These are phyloP conservation scores for Kryptolebias marmoratus DNA, from an alignment of 2,113 vertebrate genomes.

Conservation along the genomic window DNA sequence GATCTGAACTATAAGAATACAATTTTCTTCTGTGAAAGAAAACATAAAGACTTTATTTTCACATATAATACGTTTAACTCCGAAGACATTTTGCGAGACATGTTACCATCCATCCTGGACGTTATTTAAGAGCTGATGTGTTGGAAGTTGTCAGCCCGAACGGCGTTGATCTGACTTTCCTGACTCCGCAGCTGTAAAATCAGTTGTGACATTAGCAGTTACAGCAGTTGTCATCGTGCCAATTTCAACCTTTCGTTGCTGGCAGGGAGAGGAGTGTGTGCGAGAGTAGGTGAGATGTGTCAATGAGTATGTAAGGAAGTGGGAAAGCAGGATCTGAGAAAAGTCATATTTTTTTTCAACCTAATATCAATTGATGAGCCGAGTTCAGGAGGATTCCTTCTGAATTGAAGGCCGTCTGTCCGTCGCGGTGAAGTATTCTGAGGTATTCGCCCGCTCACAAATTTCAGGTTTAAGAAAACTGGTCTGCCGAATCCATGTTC, in stretches of 20 bases:
- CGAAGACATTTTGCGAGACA: neutral
- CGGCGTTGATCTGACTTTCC: constrained; percentile 27
- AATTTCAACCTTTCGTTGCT: constrained; percentile 38
- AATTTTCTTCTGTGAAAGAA: neutral
- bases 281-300: constrained; percentile 13
- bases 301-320: constrained; percentile 24
- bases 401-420: neutral
- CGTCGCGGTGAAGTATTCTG: neutral
- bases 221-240: constrained; percentile 28
- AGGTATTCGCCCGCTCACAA: constrained; percentile 11
- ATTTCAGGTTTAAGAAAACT: constrained; percentile 30
- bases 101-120: constrained; percentile 2
- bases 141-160: constrained; percentile 21
- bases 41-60: neutral
- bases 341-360: constrained; percentile 3
- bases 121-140: constrained; percentile 10
- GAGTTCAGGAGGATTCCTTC: constrained; percentile 5
- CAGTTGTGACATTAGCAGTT: constrained; percentile 39
- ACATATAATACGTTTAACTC: neutral
- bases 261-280: constrained; percentile 13
- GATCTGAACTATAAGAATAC: neutral
- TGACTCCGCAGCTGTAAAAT: constrained; percentile 25
- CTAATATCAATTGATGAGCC: constrained; percentile 21
- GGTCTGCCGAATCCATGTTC: constrained; percentile 2
- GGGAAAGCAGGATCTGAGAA: constrained; percentile 9